These are phyloP conservation scores for Mellilla xanthometata DNA, from an alignment of 2,888 invertebrate species.

Conservation along the genomic window DNA sequence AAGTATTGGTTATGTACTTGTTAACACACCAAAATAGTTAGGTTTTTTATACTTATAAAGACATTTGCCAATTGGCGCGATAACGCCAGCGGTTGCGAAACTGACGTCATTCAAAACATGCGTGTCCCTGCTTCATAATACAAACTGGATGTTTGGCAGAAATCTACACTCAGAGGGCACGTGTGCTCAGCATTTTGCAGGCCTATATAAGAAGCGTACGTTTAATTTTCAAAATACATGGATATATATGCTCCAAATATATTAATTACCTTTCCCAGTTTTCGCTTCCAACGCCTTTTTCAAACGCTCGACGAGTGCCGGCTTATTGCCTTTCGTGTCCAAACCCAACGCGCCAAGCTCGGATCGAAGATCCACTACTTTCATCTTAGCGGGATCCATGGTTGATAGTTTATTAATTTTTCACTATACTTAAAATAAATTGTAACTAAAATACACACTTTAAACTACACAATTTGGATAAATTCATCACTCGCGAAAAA, in stretches of 20 bases:
- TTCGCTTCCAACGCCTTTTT: constrained; percentile 91
- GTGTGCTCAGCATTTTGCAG: not conserved
- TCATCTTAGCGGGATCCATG: constrained; percentile 94
- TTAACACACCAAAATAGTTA: too few relatives aligned
- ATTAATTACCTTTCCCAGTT: constrained; percentile 72
- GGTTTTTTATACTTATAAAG: not conserved
- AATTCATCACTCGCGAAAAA: constrained; percentile 63
- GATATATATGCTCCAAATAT: too few relatives aligned
- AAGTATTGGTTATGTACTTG: not conserved
- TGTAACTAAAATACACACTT: constrained; percentile 39
- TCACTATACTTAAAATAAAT: constrained; percentile 35
- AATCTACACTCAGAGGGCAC: not conserved
- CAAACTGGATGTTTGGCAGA: not conserved
- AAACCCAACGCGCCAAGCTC: constrained; percentile 93
- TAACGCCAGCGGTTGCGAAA: not conserved
- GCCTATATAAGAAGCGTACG: not conserved
- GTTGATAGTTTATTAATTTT: constrained; percentile 31
- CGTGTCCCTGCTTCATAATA: not conserved
- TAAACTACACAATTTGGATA: constrained; percentile 39
- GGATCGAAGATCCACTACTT: constrained; percentile 95
- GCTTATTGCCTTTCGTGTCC: constrained; percentile 96
- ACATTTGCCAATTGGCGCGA: not conserved
- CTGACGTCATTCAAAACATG: constrained; percentile 3
- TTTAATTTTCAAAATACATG: too few relatives aligned
- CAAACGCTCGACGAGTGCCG: constrained; percentile 94